Conservation (phyloP, 2,797 vertebrate species). For the Acrossocheilus fasciatus region DNA sequence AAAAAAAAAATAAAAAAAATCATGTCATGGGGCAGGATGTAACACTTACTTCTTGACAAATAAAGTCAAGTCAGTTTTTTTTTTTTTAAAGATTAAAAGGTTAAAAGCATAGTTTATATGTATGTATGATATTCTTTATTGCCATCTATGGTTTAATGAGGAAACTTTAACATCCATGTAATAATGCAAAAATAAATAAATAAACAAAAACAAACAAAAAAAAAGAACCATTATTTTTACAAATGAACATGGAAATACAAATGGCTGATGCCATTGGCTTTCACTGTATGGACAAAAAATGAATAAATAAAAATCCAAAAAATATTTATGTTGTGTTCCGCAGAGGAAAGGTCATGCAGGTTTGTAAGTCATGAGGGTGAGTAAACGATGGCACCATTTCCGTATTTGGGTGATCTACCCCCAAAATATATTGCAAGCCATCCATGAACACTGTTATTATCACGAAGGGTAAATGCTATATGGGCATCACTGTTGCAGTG, state of each 20-base stretch:
- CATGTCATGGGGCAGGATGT: neutral
- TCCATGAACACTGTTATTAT: neutral
- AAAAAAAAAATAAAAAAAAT: no score
- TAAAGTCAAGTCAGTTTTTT: neutral
- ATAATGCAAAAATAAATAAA: no score
- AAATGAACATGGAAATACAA: neutral
- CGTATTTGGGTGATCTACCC: neutral
- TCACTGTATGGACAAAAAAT: neutral
- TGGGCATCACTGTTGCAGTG: neutral
- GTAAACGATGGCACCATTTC: no score
- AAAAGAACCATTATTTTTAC: neutral
- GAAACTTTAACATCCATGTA: no score
- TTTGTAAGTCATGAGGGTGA: neutral
- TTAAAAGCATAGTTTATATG: neutral
- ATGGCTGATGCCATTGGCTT: neutral
- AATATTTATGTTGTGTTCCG: neutral
- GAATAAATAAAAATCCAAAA: neutral
- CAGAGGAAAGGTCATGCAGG: neutral
- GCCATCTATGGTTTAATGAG: neutral
- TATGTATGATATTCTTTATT: neutral
- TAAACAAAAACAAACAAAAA: no score
- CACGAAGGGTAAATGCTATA: neutral
- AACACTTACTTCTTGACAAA: neutral
- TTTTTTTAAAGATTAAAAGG: neutral
- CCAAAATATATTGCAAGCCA: neutral